A percentile compares a stretch with the other conserved stretches of the same genome.
phyloP scores from a whole-genome alignment of 2,113 vertebrate species.

The Anguilla japonica region DNA sequence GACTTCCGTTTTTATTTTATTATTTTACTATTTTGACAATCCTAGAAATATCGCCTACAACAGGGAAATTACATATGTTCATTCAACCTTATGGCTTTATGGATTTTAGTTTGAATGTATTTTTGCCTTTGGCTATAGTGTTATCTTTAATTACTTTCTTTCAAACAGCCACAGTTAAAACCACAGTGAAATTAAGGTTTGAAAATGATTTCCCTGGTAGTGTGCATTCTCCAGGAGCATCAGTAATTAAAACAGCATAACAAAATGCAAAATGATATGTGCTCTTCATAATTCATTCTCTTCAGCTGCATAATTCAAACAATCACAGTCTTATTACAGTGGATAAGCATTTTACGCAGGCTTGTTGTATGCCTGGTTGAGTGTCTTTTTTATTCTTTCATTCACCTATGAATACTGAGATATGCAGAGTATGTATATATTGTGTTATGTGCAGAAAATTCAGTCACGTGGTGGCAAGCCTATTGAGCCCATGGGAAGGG shows the following conservation, averaged over 20 bases:
- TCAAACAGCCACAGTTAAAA: constrained; percentile 31
- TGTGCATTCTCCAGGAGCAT: constrained; percentile 32
- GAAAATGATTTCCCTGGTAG: constrained; percentile 19
- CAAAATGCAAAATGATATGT: constrained; percentile 35
- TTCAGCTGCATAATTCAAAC: constrained; percentile 6
- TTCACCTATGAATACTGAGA: background rate
- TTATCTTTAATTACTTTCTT: constrained; percentile 40
- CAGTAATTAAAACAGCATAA: constrained; percentile 40
- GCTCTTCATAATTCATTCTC: background rate
- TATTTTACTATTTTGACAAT: constrained; percentile 22
- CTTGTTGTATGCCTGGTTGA: constrained; percentile 7
- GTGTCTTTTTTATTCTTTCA: background rate
- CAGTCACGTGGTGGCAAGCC: constrained; percentile 32
- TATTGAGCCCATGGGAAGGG: constrained; percentile 3
- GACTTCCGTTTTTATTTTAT: constrained; percentile 18
- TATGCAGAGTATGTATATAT: background rate
- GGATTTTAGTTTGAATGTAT: constrained; percentile 15
- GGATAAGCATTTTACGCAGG: constrained; percentile 20
- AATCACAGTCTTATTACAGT: constrained; percentile 30
- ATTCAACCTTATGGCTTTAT: constrained; percentile 7
- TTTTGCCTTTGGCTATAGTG: constrained; percentile 23
- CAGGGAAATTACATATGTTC: constrained; percentile 16
- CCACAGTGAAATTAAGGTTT: constrained; percentile 35
- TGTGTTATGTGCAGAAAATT: constrained; percentile 23
- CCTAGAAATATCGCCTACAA: constrained; percentile 5